Base-by-base conservation (phyloP, 2,888 invertebrate species). In the Chrysomela aeneicollis region DNA sequence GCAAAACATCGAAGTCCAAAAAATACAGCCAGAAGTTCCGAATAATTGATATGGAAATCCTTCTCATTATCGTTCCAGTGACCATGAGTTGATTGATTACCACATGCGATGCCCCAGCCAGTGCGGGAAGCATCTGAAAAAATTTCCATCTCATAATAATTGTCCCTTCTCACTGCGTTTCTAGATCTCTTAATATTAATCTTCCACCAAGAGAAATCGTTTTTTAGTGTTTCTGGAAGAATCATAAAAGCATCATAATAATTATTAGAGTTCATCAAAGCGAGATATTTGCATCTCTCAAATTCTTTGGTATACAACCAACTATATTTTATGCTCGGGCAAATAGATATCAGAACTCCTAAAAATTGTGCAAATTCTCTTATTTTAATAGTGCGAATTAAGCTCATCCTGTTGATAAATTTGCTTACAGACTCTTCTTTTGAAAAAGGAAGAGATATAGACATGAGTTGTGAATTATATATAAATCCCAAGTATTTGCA, bases 141-240 rank as follows among this genome's bases (percentile, higher is more conserved):
- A 47, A 75, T 75, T 57, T 58, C 54, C 10, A 4, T 8, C 46
- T 2, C 52, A n/a, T n/a, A n/a, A 51, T 62, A n/a, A 18, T 19
- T 18, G 55, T 57, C 12, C 4, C n/a, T 58, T 46, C 59, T 19
- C 69, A 62, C 18, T 54, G 32, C 22, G 60, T 64, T 21, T 17
- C 18, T 15, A 52, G 9, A 1, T 30, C 53, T 6, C n/a, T 9
- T 17, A 18, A 73, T 68, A 18, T 62, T 63, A 8, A 35, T 19
- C 12, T 32, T 18, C 74, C 72, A 74, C 72, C 71, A 74, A 32
- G 30, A 19, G 12, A 74, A 51, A 17, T 73, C 73, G 9, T 30
- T 5, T 15, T 10, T 26, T 8, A 67, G 12, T 19, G 9, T 6
- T 10, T 47, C 57, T 18, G 50, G 4, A 26, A 63, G 42, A 10